These are phyloP conservation scores for Masticophis lateralis DNA, from an alignment of 2,797 vertebrate species.

Conservation along the genomic window DNA sequence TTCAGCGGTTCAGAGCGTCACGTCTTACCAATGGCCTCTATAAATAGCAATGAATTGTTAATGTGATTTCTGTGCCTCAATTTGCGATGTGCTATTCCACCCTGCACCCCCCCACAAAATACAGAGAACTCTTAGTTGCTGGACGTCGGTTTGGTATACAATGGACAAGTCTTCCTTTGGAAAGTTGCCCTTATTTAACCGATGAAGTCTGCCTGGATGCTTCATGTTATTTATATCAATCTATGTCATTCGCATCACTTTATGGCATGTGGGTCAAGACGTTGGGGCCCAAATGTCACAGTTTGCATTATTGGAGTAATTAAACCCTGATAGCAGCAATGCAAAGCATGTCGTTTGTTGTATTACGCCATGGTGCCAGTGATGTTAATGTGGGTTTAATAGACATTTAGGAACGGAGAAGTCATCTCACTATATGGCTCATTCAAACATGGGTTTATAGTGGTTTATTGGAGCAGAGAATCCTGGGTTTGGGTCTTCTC, in stretches of 20 bases:
- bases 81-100: not conserved
- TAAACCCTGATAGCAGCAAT: not conserved
- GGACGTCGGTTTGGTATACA: not conserved
- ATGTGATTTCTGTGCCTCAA: not conserved
- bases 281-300: not conserved
- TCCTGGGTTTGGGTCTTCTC: not conserved
- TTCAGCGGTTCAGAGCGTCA: not conserved
- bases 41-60: constrained; percentile 34
- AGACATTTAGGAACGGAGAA: not conserved
- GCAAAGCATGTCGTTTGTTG: not conserved
- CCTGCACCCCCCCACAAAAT: not conserved
- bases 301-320: not conserved
- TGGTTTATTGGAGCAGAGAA: not conserved
- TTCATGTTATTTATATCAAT: not conserved
- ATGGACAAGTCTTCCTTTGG: not conserved
- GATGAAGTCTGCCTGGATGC: not conserved
- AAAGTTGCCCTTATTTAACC: not conserved
- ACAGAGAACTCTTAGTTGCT: not conserved
- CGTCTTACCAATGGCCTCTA: fast-evolving
- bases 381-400: not conserved
- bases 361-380: not conserved
- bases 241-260: not conserved
- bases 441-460: not conserved
- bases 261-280: not conserved
- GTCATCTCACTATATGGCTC: not conserved